These are phyloP conservation scores for Aporrectodea caliginosa DNA, from an alignment of 1,140 invertebrate genomes.

Conservation along the genomic window DNA sequence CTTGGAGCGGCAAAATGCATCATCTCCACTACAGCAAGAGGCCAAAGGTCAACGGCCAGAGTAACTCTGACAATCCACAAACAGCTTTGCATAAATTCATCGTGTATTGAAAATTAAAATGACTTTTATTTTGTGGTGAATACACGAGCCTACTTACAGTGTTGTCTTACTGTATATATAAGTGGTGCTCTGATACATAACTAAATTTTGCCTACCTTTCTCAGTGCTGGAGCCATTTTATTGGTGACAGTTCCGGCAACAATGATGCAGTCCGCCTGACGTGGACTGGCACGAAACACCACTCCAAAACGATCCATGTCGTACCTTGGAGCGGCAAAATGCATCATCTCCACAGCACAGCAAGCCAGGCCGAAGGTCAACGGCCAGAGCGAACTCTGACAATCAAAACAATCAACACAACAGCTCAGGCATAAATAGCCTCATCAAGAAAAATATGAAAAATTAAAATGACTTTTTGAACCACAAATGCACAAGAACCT, in stretches of 20 bases:
- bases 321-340: constrained; percentile 94
- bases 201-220: constrained; percentile 72
- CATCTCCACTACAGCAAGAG: no score
- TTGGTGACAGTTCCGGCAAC: constrained; percentile 97
- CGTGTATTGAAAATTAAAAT: no score
- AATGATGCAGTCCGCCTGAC: constrained; percentile 89
- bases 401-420: constrained; percentile 1
- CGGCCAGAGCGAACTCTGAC: constrained; percentile 83
- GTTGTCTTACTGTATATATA: no score
- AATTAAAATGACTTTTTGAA: neutral
- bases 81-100: no score
- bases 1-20: no score
- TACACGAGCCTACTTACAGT: no score
- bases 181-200: no score
- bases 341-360: constrained; percentile 99
- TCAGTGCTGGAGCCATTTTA: constrained; percentile 96
- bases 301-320: constrained; percentile 86
- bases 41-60: no score
- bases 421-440: neutral
- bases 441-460: neutral
- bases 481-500: neutral
- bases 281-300: constrained; percentile 91
- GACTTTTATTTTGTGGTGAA: no score
- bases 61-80: no score
- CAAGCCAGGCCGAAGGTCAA: constrained; percentile 94